A percentile compares a stretch with the other conserved stretches of the same genome.
These are phyloP conservation scores for Sclerodermus sp. DNA, from an alignment of 2,888 invertebrate species.

Conservation along the genomic window DNA sequence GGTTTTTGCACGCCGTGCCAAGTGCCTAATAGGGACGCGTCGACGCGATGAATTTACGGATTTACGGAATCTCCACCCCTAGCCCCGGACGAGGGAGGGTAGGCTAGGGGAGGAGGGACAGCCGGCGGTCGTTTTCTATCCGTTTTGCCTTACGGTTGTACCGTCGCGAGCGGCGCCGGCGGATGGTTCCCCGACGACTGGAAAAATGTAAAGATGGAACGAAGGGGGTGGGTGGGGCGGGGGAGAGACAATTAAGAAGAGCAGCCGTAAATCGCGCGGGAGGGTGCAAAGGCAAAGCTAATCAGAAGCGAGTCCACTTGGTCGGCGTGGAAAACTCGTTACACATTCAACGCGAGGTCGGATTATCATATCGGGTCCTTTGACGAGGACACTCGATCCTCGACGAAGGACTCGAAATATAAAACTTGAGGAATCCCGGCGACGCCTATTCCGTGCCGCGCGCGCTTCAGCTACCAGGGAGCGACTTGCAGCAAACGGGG, in stretches of 20 bases:
- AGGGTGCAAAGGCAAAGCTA: conserved; percentile 39
- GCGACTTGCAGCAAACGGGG: conserved; percentile 13
- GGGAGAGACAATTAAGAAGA: no score
- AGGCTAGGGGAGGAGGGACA: no score
- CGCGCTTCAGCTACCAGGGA: not conserved
- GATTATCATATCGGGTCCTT: conserved; percentile 55
- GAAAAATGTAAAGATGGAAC: no score
- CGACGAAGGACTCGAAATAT: conserved; percentile 34
- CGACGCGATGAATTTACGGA: conserved; percentile 17
- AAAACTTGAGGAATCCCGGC: conserved; percentile 42
- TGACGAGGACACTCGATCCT: conserved; percentile 39
- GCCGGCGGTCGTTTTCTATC: no score
- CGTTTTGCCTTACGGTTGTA: no score
- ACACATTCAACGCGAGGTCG: conserved; percentile 51
- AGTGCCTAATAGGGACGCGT: conserved; percentile 17
- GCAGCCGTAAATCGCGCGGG: no score
- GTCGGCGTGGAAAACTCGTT: conserved; percentile 34
- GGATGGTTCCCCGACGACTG: no score
- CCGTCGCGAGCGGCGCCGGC: no score
- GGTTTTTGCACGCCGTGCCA: conserved; percentile 43
- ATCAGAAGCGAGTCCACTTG: conserved; percentile 26
- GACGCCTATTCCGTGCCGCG: conserved; percentile 1
- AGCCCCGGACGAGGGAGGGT: not conserved
- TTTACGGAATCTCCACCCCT: conserved; percentile 5
- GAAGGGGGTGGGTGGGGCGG: no score